Base-by-base conservation (phyloP, 2,113 vertebrate species). In the Xiphophorus hellerii region DNA sequence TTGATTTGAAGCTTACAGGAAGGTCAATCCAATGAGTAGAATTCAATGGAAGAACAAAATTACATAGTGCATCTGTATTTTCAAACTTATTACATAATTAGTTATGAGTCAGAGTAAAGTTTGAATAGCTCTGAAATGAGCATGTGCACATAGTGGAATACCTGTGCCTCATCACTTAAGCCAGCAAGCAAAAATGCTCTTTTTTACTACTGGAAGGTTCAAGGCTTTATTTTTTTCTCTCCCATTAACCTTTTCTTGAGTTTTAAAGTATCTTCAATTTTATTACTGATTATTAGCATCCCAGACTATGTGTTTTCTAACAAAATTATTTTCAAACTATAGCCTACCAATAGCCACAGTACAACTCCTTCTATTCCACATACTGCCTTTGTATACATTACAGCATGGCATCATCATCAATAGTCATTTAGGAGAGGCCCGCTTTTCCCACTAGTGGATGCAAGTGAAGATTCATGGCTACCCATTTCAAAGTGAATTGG, bases 401-500 rank as follows among this genome's bases (percentile, higher is more conserved):
- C 82, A 82, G 77, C 76, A 68, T 84, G 87, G 88, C 88, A 75
- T 92, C 86, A 87, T 92, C 92, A 94, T 95, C 93, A 94, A 94
- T 94, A 94, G 94, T 94, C 88, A 94, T 94, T 94, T 94, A 89
- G 85, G 74, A 80, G 79, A 87, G 83, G 81, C 84, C 77, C 69
- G 81, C 86, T 92, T 94, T 94, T 90, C 92, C 92, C 88, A 77
- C 90, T 90, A 87, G 62, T 69, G 79, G 74, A 92, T 93, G 76
- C 91, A 90, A 94, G n/a, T 93, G 92, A 95, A 94, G 94, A 95
- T 95, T 95, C 92, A 95, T 94, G 78, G 91, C 89, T 81, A 89
- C 91, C 84, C 54, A 92, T 94, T 94, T 93, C 82, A 82, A 88
- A 88, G 78, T 74, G 79, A 64, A 72, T 78, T 69, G 84, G 65